These are phyloP conservation scores for Grammomys surdaster DNA, from an alignment of 2,113 vertebrate genomes.

Conservation along the genomic window DNA sequence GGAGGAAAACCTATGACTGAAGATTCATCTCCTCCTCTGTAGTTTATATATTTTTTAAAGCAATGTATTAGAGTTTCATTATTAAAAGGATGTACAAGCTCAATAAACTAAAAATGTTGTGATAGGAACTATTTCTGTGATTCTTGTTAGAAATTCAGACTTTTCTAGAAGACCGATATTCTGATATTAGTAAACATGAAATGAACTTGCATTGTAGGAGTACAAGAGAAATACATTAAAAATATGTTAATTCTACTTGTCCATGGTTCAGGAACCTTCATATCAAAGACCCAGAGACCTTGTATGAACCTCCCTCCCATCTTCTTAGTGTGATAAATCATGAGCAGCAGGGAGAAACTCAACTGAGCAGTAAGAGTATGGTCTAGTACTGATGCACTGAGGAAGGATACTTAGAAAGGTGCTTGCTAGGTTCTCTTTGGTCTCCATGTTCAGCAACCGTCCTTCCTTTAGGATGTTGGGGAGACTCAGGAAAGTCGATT, in stretches of 20 bases:
- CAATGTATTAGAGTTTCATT: background rate
- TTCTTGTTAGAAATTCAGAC: background rate
- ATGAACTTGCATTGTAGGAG: background rate
- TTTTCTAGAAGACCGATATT: background rate
- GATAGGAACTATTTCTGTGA: background rate
- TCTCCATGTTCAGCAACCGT: background rate
- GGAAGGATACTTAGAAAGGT: no score
- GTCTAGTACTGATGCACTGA: no score
- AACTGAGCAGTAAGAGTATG: background rate
- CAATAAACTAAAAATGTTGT: background rate
- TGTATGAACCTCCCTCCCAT: rapidly evolving
- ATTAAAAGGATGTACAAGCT: background rate
- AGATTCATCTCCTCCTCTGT: background rate
- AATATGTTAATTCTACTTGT: background rate
- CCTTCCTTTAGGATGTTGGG: background rate
- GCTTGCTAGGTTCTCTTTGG: background rate
- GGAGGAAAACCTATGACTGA: background rate
- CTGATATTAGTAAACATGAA: background rate
- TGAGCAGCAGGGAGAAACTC: background rate
- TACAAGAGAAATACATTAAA: background rate
- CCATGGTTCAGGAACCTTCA: background rate
- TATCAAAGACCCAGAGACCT: background rate
- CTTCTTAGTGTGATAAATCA: background rate
- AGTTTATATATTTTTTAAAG: background rate
- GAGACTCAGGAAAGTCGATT: background rate